phyloP scores from a whole-genome alignment of 2,888 invertebrate genomes.

The Watsonalla binaria region DNA sequence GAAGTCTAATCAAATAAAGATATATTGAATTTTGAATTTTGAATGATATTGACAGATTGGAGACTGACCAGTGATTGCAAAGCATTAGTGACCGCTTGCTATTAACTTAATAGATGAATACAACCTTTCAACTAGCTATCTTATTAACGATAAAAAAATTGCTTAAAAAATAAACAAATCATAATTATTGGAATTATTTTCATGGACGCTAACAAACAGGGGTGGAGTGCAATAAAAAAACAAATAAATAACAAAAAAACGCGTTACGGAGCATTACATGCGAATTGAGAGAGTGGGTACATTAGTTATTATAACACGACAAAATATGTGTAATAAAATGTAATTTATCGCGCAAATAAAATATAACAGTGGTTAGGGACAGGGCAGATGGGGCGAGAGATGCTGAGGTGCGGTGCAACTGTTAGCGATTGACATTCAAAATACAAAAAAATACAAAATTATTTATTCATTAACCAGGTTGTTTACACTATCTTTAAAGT shows the following conservation, averaged over 20 bases:
- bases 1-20: too few species aligned
- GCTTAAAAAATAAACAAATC: conserved; percentile 9
- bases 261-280: conserved; percentile 72
- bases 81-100: too few species aligned
- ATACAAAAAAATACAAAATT: too few species aligned
- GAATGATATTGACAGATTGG: too few species aligned
- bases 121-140: too few species aligned
- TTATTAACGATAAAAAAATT: too few species aligned
- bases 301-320: conserved; percentile 80
- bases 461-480: too few species aligned
- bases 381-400: conserved; percentile 73
- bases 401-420: conserved; percentile 24
- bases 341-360: conserved; percentile 78
- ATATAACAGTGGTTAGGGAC: conserved; percentile 76
- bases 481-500: too few species aligned
- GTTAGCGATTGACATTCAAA: conserved; percentile 3
- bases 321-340: conserved; percentile 80
- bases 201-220: conserved; percentile 34
- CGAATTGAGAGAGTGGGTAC: conserved; percentile 75
- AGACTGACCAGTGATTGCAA: too few species aligned
- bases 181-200: conserved; percentile 29
- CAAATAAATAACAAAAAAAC: conserved; percentile 66
- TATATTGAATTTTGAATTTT: too few species aligned
- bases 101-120: too few species aligned
- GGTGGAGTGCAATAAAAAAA: conserved; percentile 56